These are phyloP conservation scores for Paradoxurus hermaphroditus DNA, from an alignment of 2,113 vertebrate species.

Conservation along the genomic window DNA sequence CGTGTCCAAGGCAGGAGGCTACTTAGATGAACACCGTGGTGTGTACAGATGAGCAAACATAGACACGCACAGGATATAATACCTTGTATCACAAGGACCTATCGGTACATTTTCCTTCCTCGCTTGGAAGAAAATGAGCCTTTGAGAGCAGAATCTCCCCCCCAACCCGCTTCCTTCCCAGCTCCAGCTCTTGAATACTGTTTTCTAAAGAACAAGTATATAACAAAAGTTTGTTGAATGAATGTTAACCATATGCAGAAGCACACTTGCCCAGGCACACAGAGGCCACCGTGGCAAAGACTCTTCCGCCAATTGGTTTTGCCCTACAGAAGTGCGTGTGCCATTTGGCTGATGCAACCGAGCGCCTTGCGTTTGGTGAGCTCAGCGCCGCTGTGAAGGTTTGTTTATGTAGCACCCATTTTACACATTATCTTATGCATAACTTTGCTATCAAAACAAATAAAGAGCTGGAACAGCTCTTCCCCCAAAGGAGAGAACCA, in stretches of 20 bases:
- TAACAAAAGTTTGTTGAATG: neutral
- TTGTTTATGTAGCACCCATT: constrained; percentile 52
- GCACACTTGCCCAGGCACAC: neutral
- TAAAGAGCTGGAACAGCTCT: constrained; percentile 13
- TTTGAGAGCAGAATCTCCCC: neutral
- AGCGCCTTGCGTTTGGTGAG: neutral
- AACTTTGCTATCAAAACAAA: constrained; percentile 65
- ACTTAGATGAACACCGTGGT: neutral
- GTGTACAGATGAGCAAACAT: neutral
- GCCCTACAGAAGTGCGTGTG: accelerated
- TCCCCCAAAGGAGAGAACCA: constrained; percentile 22
- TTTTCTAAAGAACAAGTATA: neutral
- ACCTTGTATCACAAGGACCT: neutral
- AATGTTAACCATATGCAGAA: neutral
- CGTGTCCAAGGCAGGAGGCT: neutral
- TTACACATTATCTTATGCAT: constrained; percentile 61
- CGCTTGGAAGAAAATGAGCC: neutral
- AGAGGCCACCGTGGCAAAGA: neutral
- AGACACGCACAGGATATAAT: neutral
- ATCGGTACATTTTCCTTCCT: neutral
- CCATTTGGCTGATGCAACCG: neutral
- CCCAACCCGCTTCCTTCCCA: neutral
- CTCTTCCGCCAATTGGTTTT: neutral
- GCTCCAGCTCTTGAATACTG: neutral
- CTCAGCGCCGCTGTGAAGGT: neutral